Evolutionary conservation across 2,888 invertebrate species (phyloP), one percentile per base, ranked within the genome.

Genomic region (Creontiades dilutus): DNA sequence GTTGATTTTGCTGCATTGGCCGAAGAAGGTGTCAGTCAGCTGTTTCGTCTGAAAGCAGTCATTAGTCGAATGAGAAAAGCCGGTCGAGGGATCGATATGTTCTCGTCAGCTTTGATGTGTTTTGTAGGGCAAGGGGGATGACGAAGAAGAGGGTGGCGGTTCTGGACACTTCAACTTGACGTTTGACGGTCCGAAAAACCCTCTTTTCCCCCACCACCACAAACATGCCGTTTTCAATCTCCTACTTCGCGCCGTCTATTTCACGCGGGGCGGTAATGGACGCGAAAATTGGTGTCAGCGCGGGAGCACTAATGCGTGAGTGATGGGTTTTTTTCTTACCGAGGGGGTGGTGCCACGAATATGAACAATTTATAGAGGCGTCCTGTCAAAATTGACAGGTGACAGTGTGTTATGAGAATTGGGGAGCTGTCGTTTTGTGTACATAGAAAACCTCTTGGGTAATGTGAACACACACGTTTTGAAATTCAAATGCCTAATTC

Each of bases 81-180:
- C 23, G 52, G 52, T 5, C 12, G 68, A 68, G 68, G 68, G 68
- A 68, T 68, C 68, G 68, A 68, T 68, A 19, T 23, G 12, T 68
- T 27, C 68, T 68, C 68, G 68, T 68, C 68, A 68, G 68, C 68
- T 68, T 68, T 68, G 68, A 68, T 68, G 68, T 68, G 68, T 68
- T 68, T 68, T 68, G 23, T 23, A 68, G 23, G 12, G 68, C 37
- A 37, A 7, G 37, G 37, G 2, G 37, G 7, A 7, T 2, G 37
- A 37, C 7, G 37, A 37, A 37, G 37, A 37, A 37, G 37, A 7
- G 37, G 37, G 37, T 19, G 61, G 9, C 19, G 9, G 9, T n/a
- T n/a, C 19, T 12, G 23, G 68, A 68, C 68, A 68, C 23, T 68
- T 23, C 68, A 27, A 68, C 68, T 12, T 27, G 68, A 68, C 11